Evolutionary conservation across 2,113 vertebrate genomes (phyloP), one percentile per base, ranked within the genome.

Genomic region (Ochotona curzoniae): DNA sequence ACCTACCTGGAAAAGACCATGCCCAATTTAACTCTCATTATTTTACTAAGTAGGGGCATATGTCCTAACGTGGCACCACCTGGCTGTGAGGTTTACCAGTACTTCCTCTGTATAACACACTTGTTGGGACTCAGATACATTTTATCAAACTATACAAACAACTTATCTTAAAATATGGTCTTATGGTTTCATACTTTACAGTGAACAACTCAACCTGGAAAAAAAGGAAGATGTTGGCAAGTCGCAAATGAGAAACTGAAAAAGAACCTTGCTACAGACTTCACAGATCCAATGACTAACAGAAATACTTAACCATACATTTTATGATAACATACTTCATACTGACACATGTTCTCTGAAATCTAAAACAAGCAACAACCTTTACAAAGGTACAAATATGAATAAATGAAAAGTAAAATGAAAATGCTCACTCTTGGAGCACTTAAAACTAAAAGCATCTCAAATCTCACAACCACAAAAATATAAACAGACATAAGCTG

Each of bases 41-140:
- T 32, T 95, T 54, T 81, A 63, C 63, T 69, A 26, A 26, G 44
- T 51, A 49, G 7, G 2, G 44, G 49, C 21, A 69, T 23, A 23
- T 2, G 35, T 28, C 13, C 28, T 90, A 79, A 64, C 38, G 64
- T 35, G 30, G 64, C 38, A 85, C 17, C 26, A 67, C 25, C 49
- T 64, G 61, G 10, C 32, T 64, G 67, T 71, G 51, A 32, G 13
- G 4, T 28, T 2, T 35, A 54, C 67, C 4, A 23, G 35, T 26
- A 70, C 5, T 30, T 10, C 70, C 5, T 30, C 28, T 12, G 23
- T 30, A 47, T 20, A 26, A 30, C 85, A 89, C 54, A 95, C 57
- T 54, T 38, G 76, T 96, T 96, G 67, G 13, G 63, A 95, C 63
- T 94, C 30, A 97, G 86, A 96, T 94, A 94, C 95, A 95, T 96